Percentiles rank a stretch among this genome's conserved stretches.
phyloP scores from a whole-genome alignment of 2,888 invertebrate genomes.

The Cosmia pyralina region DNA sequence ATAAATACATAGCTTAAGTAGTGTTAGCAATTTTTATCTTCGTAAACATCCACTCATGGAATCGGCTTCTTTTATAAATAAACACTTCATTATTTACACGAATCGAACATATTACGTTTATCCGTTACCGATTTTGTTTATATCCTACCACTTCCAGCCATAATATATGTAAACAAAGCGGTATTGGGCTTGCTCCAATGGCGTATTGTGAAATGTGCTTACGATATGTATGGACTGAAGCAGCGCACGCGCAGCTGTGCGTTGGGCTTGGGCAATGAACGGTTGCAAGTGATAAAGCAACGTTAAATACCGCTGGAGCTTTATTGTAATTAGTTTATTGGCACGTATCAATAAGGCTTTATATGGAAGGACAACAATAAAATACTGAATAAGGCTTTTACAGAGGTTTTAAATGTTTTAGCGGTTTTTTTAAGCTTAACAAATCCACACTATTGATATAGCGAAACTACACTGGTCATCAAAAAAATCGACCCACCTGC shows the following conservation, averaged over 20 bases:
- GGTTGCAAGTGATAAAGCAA: slow-evolving; percentile 47
- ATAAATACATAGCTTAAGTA: too few species aligned
- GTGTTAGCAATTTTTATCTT: neutral
- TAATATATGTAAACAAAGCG: slow-evolving; percentile 45
- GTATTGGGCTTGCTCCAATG: slow-evolving; percentile 43
- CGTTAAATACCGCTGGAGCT: slow-evolving; percentile 49
- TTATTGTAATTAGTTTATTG: slow-evolving; percentile 52
- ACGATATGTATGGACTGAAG: slow-evolving; percentile 48
- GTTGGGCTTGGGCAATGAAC: slow-evolving; percentile 62
- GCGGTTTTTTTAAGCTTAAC: neutral
- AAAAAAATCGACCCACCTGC: too few species aligned
- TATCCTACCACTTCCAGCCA: slow-evolving; percentile 35
- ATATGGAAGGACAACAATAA: neutral
- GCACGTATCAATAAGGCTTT: slow-evolving; percentile 11
- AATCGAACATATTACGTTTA: slow-evolving; percentile 34
- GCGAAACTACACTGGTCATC: too few species aligned
- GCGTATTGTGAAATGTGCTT: slow-evolving; percentile 65
- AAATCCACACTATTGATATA: neutral
- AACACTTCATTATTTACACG: slow-evolving; percentile 30
- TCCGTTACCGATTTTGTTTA: slow-evolving; percentile 44
- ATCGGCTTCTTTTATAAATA: slow-evolving; percentile 8
- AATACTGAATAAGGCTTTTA: neutral
- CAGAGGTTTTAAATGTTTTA: neutral
- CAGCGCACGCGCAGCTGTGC: slow-evolving; percentile 69
- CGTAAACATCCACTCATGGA: slow-evolving; percentile 2